phyloP scores from a whole-genome alignment of 2,888 invertebrate genomes.

The Ennomos erosarius region DNA sequence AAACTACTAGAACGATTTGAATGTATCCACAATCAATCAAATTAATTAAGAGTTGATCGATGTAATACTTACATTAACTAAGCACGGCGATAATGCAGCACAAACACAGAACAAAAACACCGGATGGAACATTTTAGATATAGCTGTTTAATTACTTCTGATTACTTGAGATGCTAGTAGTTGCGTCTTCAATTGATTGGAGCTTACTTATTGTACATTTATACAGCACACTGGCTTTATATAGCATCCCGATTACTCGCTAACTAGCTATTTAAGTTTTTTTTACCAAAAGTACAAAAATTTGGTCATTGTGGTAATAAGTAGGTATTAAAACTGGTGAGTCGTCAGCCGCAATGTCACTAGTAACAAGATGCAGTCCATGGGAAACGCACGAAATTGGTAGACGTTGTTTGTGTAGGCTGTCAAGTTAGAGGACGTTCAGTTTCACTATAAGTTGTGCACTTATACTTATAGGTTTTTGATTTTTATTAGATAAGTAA shows the following conservation, averaged over 20 bases:
- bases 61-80: constrained; percentile 51
- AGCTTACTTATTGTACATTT: constrained; percentile 33
- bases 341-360: constrained; percentile 19
- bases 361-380: constrained; percentile 20
- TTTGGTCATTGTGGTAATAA: constrained; percentile 35
- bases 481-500: too few species aligned
- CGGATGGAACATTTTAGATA: constrained; percentile 53
- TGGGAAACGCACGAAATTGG: constrained; percentile 8
- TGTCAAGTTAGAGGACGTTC: too few species aligned
- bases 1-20: too few species aligned
- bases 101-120: constrained; percentile 47
- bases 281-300: constrained; percentile 25
- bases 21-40: too few species aligned
- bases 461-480: too few species aligned
- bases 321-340: constrained; percentile 20
- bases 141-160: constrained; percentile 6
- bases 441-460: too few species aligned
- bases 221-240: constrained; percentile 43
- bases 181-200: constrained; percentile 25
- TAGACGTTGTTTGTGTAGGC: background rate
- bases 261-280: constrained; percentile 27
- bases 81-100: constrained; percentile 49
- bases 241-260: constrained; percentile 31
- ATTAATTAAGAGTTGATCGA: background rate
- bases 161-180: constrained; percentile 1